Evolutionary conservation across 2,113 vertebrate genomes (phyloP), one percentile per base, ranked within the genome.

Genomic region (Apodemus sylvaticus): DNA sequence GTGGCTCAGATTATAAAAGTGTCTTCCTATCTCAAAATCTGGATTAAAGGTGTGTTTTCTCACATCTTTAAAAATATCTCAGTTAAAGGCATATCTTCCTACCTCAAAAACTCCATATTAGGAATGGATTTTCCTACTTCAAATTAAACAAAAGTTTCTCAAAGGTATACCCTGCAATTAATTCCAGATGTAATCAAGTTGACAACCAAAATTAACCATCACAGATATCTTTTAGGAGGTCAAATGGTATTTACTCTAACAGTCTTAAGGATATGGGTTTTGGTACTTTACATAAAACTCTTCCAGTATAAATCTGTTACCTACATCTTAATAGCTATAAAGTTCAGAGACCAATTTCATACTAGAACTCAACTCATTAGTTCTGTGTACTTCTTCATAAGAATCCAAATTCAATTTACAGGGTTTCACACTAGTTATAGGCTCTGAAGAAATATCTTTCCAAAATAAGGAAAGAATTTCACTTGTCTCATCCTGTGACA

Each of bases 281-380:
- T 88, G 92, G 96, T 5, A 97, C 98, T 97, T 73, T 96, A 73
- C 83, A 97, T 42, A 98, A 99, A 92, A 97, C 96, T 4, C 17
- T 98, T 97, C 98, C 98, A 95, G 98, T 97, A 82, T 53, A n/a
- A 91, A 34, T 1, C 93, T 86, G 17, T 79, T 20, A 7, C 29
- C 2, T 95, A 55, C 91, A 94, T 97, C 1, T 76, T 73, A 93
- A 71, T 53, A 73, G 76, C 53, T 95, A 70, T 79, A 1, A 1
- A 90, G 1, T 91, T 86, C 89, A 73, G 95, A 97, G 24, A 64
- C 36, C 6, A 0, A 9, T 85, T 76, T 19, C 92, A 31, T 85
- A 71, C 12, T 29, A 5, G 93, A 97, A 48, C 48, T 55, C n/a
- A 78, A 78, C n/a, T n/a, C 26, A 2, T 93, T 82, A 62, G 60